Evolutionary conservation across 2,888 invertebrate genomes (phyloP), one percentile per base, ranked within the genome.

Genomic region (Microplitis deprimator): DNA sequence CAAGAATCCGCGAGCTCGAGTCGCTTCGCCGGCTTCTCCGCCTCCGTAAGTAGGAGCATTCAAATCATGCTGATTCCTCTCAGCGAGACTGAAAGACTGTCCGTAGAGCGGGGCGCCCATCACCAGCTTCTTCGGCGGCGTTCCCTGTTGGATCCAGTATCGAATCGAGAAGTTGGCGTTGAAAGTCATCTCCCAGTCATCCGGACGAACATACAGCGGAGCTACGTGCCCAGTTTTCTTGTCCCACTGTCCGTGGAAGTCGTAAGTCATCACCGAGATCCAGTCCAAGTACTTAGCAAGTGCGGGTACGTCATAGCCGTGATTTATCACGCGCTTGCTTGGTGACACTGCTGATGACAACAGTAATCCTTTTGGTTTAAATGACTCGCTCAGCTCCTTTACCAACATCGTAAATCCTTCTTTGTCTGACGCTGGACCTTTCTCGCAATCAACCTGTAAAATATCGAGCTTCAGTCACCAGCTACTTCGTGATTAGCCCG

Each of bases 231-330:
- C 97, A 0, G 97, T 97, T 82, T 94, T 93, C 88, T 96, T 96
- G 85, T 97, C 97, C 96, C 96, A 97, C 85, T 96, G 96, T 0
- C 97, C 97, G 84, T 97, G 96, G 86, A 95, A 97, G 86, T 97
- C 97, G 86, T 97, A 97, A 0, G 96, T 93, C 97, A 97, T 97
- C 0, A 97, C 93, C 0, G 96, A 94, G 81, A 97, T 96, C 96
- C 96, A 97, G 88, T 97, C 96, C 78, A 97, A 91, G 86, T 96
- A 94, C 79, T 92, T 91, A 0, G 95, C 93, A n/a, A 97, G 87
- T 0, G 92, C 89, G 0, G 95, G 93, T 0, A 97, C 94, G 85
- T 97, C 95, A 86, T 97, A 97, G 0, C 96, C 97, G 77, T 93
- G 94, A 88, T 96, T 96, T 72, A 97, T 94, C 0, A 97, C 96